These are phyloP conservation scores for Eublepharis macularius DNA, from an alignment of 2,113 vertebrate species.

Conservation along the genomic window DNA sequence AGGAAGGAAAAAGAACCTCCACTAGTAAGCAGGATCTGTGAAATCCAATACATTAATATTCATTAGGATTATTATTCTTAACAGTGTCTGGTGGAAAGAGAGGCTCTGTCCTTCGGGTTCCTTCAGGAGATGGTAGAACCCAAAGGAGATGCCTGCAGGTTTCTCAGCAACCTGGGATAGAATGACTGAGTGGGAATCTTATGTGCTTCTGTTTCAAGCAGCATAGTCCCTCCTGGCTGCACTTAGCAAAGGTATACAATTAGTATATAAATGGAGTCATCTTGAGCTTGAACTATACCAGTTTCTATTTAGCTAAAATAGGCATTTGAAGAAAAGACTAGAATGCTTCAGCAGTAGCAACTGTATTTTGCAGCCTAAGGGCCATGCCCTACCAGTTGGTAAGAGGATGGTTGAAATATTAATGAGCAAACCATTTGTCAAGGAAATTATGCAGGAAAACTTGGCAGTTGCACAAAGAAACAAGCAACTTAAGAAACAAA, in stretches of 20 bases:
- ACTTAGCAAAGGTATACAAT: neutral
- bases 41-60: no score
- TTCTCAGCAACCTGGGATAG: no score
- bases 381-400: constrained; percentile 50
- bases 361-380: constrained; percentile 60
- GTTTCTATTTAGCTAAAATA: constrained; percentile 54
- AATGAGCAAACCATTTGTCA: constrained; percentile 68
- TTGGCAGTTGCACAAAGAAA: constrained; percentile 55
- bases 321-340: constrained; percentile 61
- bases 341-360: constrained; percentile 58
- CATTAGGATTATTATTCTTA: no score
- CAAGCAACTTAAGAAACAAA: constrained; percentile 29
- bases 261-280: constrained; percentile 5
- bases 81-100: no score
- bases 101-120: no score
- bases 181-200: no score
- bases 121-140: no score
- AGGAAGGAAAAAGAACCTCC: no score
- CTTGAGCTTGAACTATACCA: constrained; percentile 25
- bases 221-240: neutral
- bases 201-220: neutral
- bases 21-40: no score
- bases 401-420: constrained; percentile 65
- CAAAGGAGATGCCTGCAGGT: no score
- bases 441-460: constrained; percentile 65